These are phyloP conservation scores for Sarcophaga peregrina DNA, from an alignment of 1,140 invertebrate genomes.

Conservation along the genomic window DNA sequence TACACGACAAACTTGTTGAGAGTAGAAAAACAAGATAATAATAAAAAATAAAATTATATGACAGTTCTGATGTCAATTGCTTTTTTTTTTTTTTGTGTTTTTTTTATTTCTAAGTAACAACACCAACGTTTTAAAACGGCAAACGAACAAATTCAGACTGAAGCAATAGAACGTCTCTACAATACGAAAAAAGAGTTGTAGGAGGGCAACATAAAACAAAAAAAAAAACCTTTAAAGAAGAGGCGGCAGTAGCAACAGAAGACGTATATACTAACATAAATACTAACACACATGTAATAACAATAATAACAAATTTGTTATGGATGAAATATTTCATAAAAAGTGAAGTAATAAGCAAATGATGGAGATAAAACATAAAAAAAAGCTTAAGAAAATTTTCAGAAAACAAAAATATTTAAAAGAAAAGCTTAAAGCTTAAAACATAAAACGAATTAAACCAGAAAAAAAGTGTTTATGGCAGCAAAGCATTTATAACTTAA, in stretches of 20 bases:
- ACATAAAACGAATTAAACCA: too few relatives aligned
- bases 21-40: not conserved
- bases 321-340: not conserved
- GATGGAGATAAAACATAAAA: not conserved
- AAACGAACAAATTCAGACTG: too few relatives aligned
- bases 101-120: too few relatives aligned
- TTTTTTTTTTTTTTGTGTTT: too few relatives aligned
- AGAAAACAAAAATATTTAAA: not conserved
- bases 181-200: too few relatives aligned
- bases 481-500: not conserved
- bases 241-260: not conserved
- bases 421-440: not conserved
- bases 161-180: too few relatives aligned
- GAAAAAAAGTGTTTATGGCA: too few relatives aligned
- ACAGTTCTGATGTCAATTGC: slow-evolving; percentile 3
- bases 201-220: too few relatives aligned
- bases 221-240: too few relatives aligned
- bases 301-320: not conserved
- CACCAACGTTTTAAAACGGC: too few relatives aligned
- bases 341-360: not conserved
- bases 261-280: not conserved
- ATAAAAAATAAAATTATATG: not conserved
- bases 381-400: not conserved
- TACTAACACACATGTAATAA: not conserved
- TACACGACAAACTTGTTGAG: not conserved